phyloP scores from a whole-genome alignment of 2,888 invertebrate species.

The Alentia gelatinosa region DNA sequence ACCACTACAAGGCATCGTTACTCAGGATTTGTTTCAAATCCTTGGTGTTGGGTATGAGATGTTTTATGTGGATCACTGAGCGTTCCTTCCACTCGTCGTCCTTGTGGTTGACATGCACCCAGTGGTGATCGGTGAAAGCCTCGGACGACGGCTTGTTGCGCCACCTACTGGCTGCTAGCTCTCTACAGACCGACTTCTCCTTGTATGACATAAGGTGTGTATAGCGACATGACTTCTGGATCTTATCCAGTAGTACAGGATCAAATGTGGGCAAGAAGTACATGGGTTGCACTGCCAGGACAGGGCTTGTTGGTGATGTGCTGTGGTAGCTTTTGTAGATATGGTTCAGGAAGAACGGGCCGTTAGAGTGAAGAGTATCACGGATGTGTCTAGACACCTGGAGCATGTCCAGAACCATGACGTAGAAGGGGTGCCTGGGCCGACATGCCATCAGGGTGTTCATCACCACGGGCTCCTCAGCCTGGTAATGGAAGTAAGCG shows the following conservation, averaged over 20 bases:
- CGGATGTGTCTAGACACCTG: not conserved
- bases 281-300: not conserved
- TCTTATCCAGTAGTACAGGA: conserved; percentile 13
- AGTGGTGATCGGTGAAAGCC: conserved; percentile 10
- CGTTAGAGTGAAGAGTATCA: not conserved
- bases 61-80: not conserved
- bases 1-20: no score
- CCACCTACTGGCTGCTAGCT: not conserved
- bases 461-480: not conserved
- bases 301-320: not conserved
- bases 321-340: not conserved
- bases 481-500: conserved; percentile 9
- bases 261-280: conserved; percentile 38
- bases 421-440: not conserved
- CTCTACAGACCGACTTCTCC: not conserved
- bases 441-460: conserved; percentile 29
- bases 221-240: not conserved
- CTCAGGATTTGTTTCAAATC: not conserved
- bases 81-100: not conserved
- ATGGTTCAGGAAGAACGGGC: not conserved
- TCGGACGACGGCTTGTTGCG: not conserved
- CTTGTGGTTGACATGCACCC: conserved; percentile 15
- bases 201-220: not conserved
- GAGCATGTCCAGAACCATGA: not conserved
- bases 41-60: not conserved